Conservation (phyloP, 2,888 invertebrate genomes). For the Teleiodes luculella region DNA sequence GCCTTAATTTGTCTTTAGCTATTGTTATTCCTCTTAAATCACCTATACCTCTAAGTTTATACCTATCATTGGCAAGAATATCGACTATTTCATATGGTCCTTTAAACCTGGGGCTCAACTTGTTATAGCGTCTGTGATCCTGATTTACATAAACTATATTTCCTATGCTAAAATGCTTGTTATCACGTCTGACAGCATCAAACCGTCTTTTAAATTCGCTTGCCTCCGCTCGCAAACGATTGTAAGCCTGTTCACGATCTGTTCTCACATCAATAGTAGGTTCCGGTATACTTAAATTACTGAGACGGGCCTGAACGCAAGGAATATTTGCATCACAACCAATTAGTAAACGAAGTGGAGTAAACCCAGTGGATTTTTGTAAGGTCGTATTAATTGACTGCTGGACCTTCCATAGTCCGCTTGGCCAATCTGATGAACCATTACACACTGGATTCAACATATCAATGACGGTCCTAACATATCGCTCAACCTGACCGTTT, state of each 20-base stretch:
- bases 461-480: constrained; percentile 20
- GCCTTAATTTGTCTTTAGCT: constrained; percentile 14
- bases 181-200: constrained; percentile 4
- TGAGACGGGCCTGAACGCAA: constrained; percentile 11
- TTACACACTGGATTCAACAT: constrained; percentile 21
- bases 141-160: constrained; percentile 12
- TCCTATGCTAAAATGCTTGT: neutral
- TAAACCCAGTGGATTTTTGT: constrained; percentile 18
- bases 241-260: neutral
- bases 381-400: constrained; percentile 19
- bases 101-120: constrained; percentile 13
- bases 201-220: constrained; percentile 5
- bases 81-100: constrained; percentile 12
- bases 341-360: constrained; percentile 16
- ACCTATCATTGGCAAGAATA: constrained; percentile 5
- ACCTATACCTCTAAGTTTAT: constrained; percentile 7
- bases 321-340: constrained; percentile 15
- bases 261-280: neutral
- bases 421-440: constrained; percentile 24
- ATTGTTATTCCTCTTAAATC: constrained; percentile 8
- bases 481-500: constrained; percentile 21
- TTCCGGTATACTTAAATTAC: constrained; percentile 1
- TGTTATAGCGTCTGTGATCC: constrained; percentile 12
- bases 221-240: neutral
- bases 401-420: constrained; percentile 21